Conservation (phyloP, 2,888 invertebrate genomes). For the Odontocerum albicorne region DNA sequence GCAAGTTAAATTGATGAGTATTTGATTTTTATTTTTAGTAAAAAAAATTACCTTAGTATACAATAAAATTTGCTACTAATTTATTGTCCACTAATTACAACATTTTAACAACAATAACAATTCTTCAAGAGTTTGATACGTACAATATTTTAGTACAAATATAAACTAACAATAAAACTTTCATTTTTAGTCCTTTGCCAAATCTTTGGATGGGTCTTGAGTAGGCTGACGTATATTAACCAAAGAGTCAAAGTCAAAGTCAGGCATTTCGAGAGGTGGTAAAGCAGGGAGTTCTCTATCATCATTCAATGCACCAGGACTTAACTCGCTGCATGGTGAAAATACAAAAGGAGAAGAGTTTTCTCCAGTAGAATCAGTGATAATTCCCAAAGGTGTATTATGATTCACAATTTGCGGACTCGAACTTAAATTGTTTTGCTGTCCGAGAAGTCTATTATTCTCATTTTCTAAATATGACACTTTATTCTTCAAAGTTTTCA, state of each 20-base stretch:
- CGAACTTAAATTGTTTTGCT: slow-evolving; percentile 9
- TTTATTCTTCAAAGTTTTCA: slow-evolving; percentile 48
- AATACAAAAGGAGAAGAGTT: slow-evolving; percentile 47
- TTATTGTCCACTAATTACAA: no score
- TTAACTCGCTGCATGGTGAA: slow-evolving; percentile 47
- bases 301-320: slow-evolving; percentile 43
- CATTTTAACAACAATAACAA: no score
- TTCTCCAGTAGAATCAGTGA: slow-evolving; percentile 46
- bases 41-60: no score
- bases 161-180: no score
- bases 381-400: slow-evolving; percentile 38
- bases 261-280: slow-evolving; percentile 64
- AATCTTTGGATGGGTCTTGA: no score
- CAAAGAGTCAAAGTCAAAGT: slow-evolving; percentile 54
- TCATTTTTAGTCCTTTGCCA: no score
- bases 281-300: slow-evolving; percentile 49
- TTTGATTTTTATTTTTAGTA: no score
- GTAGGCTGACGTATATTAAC: no score
- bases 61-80: no score
- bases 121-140: no score
- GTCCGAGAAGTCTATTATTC: slow-evolving; percentile 36
- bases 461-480: slow-evolving; percentile 47
- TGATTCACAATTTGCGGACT: slow-evolving; percentile 5
- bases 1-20: no score
- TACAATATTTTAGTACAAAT: no score